phyloP scores from a whole-genome alignment of 1,140 invertebrate genomes.

The Phymorhynchus buccinoides region DNA sequence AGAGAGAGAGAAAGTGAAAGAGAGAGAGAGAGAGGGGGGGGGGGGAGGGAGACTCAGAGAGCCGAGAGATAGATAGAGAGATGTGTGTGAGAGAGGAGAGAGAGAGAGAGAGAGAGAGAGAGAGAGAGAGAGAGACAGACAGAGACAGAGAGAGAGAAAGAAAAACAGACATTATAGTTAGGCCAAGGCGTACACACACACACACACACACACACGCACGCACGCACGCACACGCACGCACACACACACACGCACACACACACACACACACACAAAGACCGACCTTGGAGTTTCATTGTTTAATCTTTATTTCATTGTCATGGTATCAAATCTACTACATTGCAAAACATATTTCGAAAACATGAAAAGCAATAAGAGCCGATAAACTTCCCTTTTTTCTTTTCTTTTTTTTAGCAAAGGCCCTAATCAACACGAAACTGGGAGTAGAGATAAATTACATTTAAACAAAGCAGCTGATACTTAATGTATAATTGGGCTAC shows the following conservation, averaged over 20 bases:
- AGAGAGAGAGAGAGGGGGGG: background rate
- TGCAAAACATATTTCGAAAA: background rate
- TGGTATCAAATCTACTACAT: background rate
- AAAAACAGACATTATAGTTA: background rate
- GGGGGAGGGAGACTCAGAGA: background rate
- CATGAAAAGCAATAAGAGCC: background rate
- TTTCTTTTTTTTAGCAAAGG: too few species aligned
- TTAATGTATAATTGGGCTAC: too few species aligned
- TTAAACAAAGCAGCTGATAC: too few species aligned
- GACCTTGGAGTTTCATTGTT: too few species aligned
- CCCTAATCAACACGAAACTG: too few species aligned
- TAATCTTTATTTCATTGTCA: too few species aligned
- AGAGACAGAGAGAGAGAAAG: constrained; percentile 16
- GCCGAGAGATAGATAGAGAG: background rate
- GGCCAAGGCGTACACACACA: background rate
- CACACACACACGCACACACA: background rate
- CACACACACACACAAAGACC: background rate
- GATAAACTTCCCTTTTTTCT: background rate
- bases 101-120: background rate
- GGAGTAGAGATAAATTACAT: too few species aligned
- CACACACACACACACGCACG: constrained; percentile 10
- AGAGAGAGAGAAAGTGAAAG: background rate
- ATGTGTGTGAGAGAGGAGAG: too few species aligned
- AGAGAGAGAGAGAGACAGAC: background rate
- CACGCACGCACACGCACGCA: constrained; percentile 3